Conservation (phyloP, 2,888 invertebrate species). For the Agrypnus murinus region DNA sequence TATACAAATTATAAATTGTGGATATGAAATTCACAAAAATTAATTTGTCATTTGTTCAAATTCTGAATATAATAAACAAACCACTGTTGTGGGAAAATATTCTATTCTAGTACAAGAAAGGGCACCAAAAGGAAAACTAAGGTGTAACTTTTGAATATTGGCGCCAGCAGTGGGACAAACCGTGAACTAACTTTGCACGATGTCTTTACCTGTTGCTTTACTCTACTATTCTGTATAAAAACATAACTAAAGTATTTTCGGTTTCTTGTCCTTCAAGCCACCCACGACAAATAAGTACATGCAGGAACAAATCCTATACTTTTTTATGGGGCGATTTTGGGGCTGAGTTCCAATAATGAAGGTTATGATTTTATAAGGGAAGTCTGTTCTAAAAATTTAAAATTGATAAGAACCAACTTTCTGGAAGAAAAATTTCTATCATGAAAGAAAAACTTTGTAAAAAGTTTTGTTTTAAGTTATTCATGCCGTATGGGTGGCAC, state of each 20-base stretch:
- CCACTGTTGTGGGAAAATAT: no score
- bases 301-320: constrained; percentile 29
- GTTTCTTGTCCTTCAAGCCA: constrained; percentile 27
- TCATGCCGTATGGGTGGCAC: no score
- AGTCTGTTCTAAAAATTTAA: neutral
- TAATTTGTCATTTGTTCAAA: no score
- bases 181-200: constrained; percentile 63
- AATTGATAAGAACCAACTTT: no score
- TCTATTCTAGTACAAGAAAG: no score
- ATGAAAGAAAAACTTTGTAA: no score
- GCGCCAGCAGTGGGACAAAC: constrained; percentile 68
- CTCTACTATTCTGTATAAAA: constrained; percentile 58
- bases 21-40: no score
- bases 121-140: neutral
- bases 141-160: constrained; percentile 57
- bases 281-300: constrained; percentile 22
- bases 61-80: no score
- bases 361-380: neutral
- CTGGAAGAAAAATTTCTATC: no score
- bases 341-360: constrained; percentile 38
- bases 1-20: no score
- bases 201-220: constrained; percentile 66
- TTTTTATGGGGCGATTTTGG: constrained; percentile 13
- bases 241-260: constrained; percentile 46
- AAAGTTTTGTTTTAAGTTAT: no score